These are phyloP conservation scores for Andrena bicolor DNA, from an alignment of 2,888 invertebrate species.

Conservation along the genomic window DNA sequence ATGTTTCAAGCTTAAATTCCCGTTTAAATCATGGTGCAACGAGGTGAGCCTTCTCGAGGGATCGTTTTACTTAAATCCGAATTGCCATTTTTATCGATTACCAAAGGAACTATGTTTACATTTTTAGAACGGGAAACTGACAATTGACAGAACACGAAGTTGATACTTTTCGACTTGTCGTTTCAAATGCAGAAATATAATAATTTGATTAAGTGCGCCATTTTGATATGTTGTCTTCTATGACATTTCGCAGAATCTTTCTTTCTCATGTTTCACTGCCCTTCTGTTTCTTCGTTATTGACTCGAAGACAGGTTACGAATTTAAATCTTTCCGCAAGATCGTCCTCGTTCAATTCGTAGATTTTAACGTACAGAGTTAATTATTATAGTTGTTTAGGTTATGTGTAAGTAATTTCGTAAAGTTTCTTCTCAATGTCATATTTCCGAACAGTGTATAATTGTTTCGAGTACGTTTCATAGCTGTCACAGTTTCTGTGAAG, in stretches of 20 bases:
- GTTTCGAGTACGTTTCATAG: not conserved
- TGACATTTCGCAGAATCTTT: conserved; percentile 23
- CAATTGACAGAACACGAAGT: not conserved
- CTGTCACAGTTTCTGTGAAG: not conserved
- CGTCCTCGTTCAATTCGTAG: not conserved
- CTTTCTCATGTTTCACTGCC: not conserved
- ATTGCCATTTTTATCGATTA: conserved; percentile 1
- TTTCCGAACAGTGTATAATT: not conserved
- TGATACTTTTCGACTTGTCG: not conserved
- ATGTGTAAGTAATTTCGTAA: not conserved
- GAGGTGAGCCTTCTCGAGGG: conserved; percentile 12
- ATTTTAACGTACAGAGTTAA: not conserved
- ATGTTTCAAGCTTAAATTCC: conserved; percentile 13
- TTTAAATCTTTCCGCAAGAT: not conserved
- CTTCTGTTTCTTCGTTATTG: not conserved
- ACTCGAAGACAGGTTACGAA: not conserved
- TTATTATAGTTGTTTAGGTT: conserved; percentile 9
- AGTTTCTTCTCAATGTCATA: not conserved
- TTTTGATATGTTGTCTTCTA: conserved; percentile 18
- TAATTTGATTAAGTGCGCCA: conserved; percentile 28
- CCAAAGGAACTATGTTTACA: not conserved
- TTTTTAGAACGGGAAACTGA: not conserved
- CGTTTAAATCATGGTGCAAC: conserved; percentile 38
- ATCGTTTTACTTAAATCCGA: not conserved
- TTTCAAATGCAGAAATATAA: conserved; percentile 7